Percentiles rank a stretch among this genome's conserved stretches.
Evolutionary conservation across 2,113 vertebrate genomes (phyloP).

Genomic region (Mohoua ochrocephala): DNA sequence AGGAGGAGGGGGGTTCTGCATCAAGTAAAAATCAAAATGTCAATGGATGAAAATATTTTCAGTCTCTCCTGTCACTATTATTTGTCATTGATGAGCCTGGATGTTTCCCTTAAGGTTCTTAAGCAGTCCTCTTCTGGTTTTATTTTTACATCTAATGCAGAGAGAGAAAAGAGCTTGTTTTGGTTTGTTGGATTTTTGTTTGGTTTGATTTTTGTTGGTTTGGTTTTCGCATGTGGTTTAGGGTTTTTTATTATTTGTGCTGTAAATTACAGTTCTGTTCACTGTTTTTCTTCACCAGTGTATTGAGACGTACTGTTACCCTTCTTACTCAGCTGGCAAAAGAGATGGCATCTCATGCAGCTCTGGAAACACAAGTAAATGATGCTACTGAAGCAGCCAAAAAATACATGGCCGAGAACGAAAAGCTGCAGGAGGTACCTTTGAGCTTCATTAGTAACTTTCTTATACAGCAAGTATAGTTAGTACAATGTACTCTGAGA

Average conservation of each 20-base stretch:
- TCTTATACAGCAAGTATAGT: background rate
- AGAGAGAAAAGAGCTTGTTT: background rate
- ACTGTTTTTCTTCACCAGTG: slow-evolving; percentile 56
- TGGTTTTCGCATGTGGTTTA: background rate
- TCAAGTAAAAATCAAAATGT: background rate
- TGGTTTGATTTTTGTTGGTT: background rate
- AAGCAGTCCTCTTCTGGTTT: background rate
- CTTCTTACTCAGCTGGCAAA: slow-evolving; percentile 86
- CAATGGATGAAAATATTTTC: background rate
- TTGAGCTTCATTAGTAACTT: background rate
- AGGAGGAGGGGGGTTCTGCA: background rate
- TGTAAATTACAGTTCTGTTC: slow-evolving; percentile 9
- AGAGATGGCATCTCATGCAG: slow-evolving; percentile 64
- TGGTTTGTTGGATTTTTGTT: background rate
- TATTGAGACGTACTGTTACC: slow-evolving; percentile 82
- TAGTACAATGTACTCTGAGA: background rate
- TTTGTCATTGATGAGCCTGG: background rate
- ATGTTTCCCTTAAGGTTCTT: background rate
- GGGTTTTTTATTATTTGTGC: background rate
- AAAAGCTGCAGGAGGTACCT: slow-evolving; percentile 82
- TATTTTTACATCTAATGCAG: background rate
- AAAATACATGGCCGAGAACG: slow-evolving; percentile 84
- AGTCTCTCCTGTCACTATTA: background rate
- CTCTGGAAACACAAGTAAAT: slow-evolving; percentile 81
- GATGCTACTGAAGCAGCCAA: slow-evolving; percentile 79